phyloP scores from a whole-genome alignment of 2,113 vertebrate genomes.

The Microtus montanus region DNA sequence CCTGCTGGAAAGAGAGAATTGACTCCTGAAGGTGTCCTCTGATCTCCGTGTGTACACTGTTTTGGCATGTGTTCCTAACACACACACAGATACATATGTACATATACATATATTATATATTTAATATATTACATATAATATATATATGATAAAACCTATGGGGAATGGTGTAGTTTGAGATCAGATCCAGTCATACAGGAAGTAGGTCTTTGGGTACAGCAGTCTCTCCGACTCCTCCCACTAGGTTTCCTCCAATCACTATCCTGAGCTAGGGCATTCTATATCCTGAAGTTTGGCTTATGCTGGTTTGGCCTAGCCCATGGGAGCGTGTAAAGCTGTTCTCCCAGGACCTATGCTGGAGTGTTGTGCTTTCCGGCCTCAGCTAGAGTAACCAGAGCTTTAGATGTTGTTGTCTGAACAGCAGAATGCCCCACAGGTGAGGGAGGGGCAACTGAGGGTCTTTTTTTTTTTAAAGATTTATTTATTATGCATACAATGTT shows the following conservation, averaged over 20 bases:
- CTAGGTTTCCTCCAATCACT: background rate
- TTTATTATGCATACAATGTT: no score
- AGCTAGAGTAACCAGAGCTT: background rate
- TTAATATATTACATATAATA: no score
- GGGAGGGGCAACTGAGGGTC: background rate
- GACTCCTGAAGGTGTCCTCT: background rate
- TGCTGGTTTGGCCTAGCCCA: background rate
- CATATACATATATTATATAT: no score
- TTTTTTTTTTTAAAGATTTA: no score
- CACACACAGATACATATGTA: no score
- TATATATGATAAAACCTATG: background rate
- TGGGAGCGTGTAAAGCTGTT: background rate
- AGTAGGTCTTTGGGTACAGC: background rate
- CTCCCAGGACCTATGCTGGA: background rate
- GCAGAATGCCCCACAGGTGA: background rate
- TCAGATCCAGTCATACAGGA: background rate
- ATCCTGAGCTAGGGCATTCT: background rate
- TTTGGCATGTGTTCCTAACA: background rate
- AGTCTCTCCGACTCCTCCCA: background rate
- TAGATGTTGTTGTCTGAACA: background rate
- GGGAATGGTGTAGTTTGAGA: background rate
- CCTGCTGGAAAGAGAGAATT: background rate
- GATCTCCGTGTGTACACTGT: background rate
- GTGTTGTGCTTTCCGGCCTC: background rate
- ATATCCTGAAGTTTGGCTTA: background rate